Conservation (phyloP, 2,888 invertebrate species). For the Aquatica leii region DNA sequence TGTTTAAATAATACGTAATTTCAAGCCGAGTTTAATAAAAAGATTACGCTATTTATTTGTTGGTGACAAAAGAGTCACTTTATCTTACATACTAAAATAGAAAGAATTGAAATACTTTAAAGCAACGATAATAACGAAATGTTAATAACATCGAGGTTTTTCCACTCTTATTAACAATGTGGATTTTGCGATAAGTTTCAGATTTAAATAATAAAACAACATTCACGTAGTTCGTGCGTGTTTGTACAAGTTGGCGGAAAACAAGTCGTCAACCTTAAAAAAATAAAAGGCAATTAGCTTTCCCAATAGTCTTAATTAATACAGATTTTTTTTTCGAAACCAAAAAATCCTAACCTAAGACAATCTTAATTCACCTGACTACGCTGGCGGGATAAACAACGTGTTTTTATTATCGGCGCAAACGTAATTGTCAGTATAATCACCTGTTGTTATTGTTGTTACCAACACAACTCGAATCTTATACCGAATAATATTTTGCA, state of each 20-base stretch:
- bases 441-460: constrained; percentile 6
- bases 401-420: too few relatives aligned
- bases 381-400: too few relatives aligned
- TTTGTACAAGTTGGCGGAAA: constrained; percentile 16
- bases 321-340: too few relatives aligned
- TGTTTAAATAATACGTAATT: constrained; percentile 21
- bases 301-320: too few relatives aligned
- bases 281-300: not conserved
- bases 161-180: constrained; percentile 10
- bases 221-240: constrained; percentile 25
- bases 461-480: not conserved
- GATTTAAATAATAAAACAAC: constrained; percentile 14
- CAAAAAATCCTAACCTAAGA: not conserved
- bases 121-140: constrained; percentile 11
- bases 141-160: constrained; percentile 11
- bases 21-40: constrained; percentile 13
- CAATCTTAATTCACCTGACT: too few relatives aligned
- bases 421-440: not conserved
- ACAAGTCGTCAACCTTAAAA: constrained; percentile 22
- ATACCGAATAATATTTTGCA: constrained; percentile 5
- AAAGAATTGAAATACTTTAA: constrained; percentile 9
- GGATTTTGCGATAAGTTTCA: constrained; percentile 9
- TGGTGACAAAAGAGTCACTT: constrained; percentile 12
- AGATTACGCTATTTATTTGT: constrained; percentile 20
- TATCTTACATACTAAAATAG: constrained; percentile 13